Base-by-base conservation (phyloP, 2,113 vertebrate species). In the Orycteropus afer region DNA sequence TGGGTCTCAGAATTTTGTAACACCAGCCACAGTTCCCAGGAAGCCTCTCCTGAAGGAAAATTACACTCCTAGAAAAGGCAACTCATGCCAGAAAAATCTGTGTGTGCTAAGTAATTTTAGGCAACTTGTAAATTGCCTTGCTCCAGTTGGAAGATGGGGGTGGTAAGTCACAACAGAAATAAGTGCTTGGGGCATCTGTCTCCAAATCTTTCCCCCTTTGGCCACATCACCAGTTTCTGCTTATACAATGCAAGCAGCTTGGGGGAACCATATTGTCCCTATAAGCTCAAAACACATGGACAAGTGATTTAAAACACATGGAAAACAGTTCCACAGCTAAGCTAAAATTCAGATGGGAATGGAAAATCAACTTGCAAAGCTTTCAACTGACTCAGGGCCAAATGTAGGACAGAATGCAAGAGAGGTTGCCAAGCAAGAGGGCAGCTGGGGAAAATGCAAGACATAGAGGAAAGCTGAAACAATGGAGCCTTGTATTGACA, bases 241-340 rank as follows among this genome's bases (percentile, higher is more conserved):
- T 96, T 94, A 92, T 69, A 97, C 92, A 84, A 90, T 93, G 95
- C 95, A 96, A 94, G 90, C 97, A 97, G 95, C 94, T 97, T 97
- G 95, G 89, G 88, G 93, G 91, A 96, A 94, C 93, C 96, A 96
- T 96, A 96, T 96, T 97, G 97, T 97, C 94, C 95, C 96, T 95
- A 96, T 96, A 96, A 97, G 96, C 96, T 95, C 95, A 83, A 93
- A 97, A 97, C 97, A 97, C 97, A 97, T 96, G 97, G 96, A 95
- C 96, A 97, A 97, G 97, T 97, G 96, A 97, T 97, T 95, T 96
- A 97, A 96, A 96, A 97, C 97, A 97, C 97, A 97, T 97, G 97
- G 97, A 95, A 97, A 97, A 96, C 95, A 96, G 97, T 94, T 97
- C 96, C 71, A 86, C 53, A 22, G 93, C 91, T 95, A 96, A 97